Base-by-base conservation (phyloP, 2,797 vertebrate species). In the Gymnodraco acuticeps region DNA sequence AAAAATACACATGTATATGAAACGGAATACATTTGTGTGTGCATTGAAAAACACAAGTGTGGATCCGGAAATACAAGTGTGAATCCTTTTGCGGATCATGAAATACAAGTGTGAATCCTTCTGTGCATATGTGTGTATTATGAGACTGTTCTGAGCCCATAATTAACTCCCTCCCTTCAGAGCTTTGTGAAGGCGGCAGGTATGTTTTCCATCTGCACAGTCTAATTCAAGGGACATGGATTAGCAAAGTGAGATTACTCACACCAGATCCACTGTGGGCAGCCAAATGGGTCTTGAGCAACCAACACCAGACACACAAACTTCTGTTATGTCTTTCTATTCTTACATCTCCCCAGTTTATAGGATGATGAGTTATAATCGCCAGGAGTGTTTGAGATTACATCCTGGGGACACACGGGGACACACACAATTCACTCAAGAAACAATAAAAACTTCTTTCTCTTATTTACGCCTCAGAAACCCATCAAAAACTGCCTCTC, bases 151-250 rank as follows among this genome's bases (percentile, higher is more conserved):
- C n/a, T n/a, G n/a, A n/a, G n/a, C n/a, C n/a, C n/a, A n/a, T n/a
- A n/a, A 83, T 83, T 71, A 81, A 79, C 45, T 86, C 65, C 67
- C 45, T 88, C 74, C 74, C 78, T 73, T 79, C 12, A 60, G 88
- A 80, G 75, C 60, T 64, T 73, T 48, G 50, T 45, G 67, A 75
- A 75, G 70, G 54, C 47, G 15, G 62, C 83, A 87, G 86, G 85
- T 88, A 79, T 47, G 74, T 74, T 75, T 80, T 80, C 78, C 76
- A 86, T 89, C 84, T 88, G 83, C 74, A 48, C 72, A 12, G 17
- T 75, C 56, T 80, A 63, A 79, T 79, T 89, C 75, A 73, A 53
- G 70, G 77, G 74, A 70, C 33, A 66, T 5, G 51, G 17, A 27
- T 38, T 64, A 68, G 74, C 62, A 59, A 43, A 66, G 64, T 53